Conservation (phyloP, 1,140 invertebrate species). For the Diplogasteroides magnus region DNA sequence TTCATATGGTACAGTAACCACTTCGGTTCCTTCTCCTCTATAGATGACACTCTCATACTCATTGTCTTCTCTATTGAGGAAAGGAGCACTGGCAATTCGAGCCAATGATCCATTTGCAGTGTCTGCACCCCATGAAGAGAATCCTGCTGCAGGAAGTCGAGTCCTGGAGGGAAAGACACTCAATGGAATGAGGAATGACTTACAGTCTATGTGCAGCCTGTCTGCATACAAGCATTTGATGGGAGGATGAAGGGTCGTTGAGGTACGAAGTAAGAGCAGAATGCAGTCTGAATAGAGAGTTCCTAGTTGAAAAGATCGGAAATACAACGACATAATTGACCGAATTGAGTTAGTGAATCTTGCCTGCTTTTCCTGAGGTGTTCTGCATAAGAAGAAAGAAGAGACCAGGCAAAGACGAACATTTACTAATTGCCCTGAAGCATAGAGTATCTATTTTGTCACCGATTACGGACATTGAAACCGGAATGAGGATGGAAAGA, state of each 20-base stretch:
- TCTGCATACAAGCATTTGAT: background rate
- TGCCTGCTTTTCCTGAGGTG: constrained; percentile 9
- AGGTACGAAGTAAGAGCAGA: background rate
- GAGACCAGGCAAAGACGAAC: constrained; percentile 22
- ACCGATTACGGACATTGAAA: too few relatives aligned
- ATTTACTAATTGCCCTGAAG: too few relatives aligned
- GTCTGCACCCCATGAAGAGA: constrained; percentile 10
- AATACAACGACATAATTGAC: background rate
- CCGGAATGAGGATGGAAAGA: too few relatives aligned
- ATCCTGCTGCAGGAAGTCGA: background rate
- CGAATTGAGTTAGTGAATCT: constrained; percentile 5
- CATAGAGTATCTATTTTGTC: too few relatives aligned
- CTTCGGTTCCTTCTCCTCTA: background rate
- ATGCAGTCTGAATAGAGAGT: background rate
- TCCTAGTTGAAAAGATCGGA: too few relatives aligned
- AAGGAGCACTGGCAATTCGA: constrained; percentile 10
- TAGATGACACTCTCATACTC: constrained; percentile 7
- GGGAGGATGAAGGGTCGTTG: too few relatives aligned
- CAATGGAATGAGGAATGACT: constrained; percentile 10
- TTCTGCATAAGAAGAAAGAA: constrained; percentile 21
- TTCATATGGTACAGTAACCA: background rate
- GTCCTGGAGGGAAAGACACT: constrained; percentile 9
- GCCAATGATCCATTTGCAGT: constrained; percentile 8
- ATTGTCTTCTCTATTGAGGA: constrained; percentile 12
- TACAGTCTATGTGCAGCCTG: background rate